Base-by-base conservation (phyloP, 2,797 vertebrate genomes). In the Coranthus polyacanthus region DNA sequence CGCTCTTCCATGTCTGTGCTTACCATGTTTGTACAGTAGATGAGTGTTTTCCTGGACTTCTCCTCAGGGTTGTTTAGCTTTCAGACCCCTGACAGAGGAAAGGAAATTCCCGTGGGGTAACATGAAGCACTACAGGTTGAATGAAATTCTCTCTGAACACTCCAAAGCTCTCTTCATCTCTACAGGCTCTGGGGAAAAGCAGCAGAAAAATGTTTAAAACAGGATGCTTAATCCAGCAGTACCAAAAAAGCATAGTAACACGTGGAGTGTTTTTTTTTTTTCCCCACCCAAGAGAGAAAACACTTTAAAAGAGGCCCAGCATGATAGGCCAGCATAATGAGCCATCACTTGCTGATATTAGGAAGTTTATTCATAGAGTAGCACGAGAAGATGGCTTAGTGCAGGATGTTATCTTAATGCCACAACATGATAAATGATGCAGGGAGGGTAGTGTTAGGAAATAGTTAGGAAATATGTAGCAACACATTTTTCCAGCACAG, bases 391-490 rank as follows among this genome's bases (percentile, higher is more conserved):
- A 86, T 79, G 85, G 79, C 76, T 81, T 75, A 79, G 84, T 81
- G 73, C 70, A 67, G 82, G 81, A 88, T 87, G 82, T 84, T 91
- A 89, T 90, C 85, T 86, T 88, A 84, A 87, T 86, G 86, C 79
- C 84, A 82, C 78, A 78, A 79, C 82, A 76, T 90, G 88, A 91
- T 90, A 89, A 88, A 92, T 88, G 89, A 87, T 89, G 78, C 85
- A 75, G 75, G 44, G 58, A 69, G 69, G 51, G 66, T 46, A 51
- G 73, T 61, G 68, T 73, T 80, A 52, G 81, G 66, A 85, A 78
- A 79, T 56, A 54, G 50, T 68, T 62, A 22, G 60, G 37, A 84
- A 80, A 81, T 63, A 73, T 79, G 55, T 67, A 59, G 58, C 24
- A 62, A 62, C 54, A 61, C 52, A 78, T 79, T 78, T 82, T 53